phyloP scores from a whole-genome alignment of 2,113 vertebrate species.

The Acanthochromis polyacanthus region DNA sequence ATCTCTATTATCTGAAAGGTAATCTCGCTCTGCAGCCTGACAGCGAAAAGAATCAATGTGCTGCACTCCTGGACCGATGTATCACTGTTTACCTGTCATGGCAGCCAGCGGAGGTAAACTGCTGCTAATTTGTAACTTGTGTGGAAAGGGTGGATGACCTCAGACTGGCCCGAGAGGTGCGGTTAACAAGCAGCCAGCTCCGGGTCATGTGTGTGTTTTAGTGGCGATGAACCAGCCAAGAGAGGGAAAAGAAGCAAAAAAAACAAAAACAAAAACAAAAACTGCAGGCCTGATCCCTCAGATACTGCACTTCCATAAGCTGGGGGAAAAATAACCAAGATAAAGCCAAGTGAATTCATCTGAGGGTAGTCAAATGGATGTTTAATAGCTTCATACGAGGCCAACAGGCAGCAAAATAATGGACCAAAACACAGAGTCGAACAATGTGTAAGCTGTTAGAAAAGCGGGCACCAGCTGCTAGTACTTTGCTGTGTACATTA shows the following conservation, averaged over 20 bases:
- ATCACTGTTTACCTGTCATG: conserved; percentile 32
- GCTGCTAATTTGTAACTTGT: conserved; percentile 53
- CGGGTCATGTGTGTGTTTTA: conserved; percentile 24
- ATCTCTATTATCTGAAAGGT: conserved; percentile 62
- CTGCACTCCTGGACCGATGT: conserved; percentile 9
- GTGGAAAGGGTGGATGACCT: conserved; percentile 39
- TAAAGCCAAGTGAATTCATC: conserved; percentile 49
- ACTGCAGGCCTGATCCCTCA: conserved; percentile 25
- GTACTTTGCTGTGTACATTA: conserved; percentile 45
- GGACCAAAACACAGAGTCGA: conserved; percentile 34
- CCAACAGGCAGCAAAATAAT: conserved; percentile 41
- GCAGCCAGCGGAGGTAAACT: conserved; percentile 1
- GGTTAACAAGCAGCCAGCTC: conserved; percentile 13
- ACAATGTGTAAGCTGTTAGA: conserved; percentile 60
- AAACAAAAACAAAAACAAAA: too few relatives aligned
- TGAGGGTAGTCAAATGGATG: conserved; percentile 43
- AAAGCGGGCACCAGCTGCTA: conserved; percentile 62
- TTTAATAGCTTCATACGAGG: conserved; percentile 47
- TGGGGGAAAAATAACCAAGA: neutral
- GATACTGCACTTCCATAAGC: conserved; percentile 11
- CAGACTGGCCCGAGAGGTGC: neutral
- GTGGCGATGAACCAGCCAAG: conserved; percentile 36
- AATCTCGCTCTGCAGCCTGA: conserved; percentile 41
- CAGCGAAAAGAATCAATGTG: conserved; percentile 49
- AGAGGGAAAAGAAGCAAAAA: neutral